Evolutionary conservation across 1,140 invertebrate genomes (phyloP).

Genomic region (Ylistrum balloti): DNA sequence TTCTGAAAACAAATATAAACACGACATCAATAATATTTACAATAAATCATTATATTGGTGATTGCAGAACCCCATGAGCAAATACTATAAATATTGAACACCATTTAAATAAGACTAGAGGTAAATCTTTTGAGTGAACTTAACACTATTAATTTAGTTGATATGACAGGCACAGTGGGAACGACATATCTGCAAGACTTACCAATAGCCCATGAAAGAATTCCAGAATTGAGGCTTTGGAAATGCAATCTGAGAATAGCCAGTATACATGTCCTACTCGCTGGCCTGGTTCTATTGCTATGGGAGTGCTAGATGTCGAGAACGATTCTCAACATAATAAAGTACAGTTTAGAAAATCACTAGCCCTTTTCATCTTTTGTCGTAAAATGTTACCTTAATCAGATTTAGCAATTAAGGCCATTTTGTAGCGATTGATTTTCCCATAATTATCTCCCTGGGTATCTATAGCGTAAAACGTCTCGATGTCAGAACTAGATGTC

Average conservation of each 20-base stretch:
- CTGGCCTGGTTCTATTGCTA: background rate
- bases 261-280: background rate
- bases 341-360: background rate
- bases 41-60: no score
- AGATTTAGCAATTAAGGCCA: slow-evolving; percentile 8
- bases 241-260: background rate
- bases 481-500: background rate
- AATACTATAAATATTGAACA: no score
- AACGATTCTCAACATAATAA: background rate
- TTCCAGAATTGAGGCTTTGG: background rate
- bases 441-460: background rate
- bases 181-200: background rate
- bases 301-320: background rate
- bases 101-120: no score
- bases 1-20: no score
- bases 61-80: no score
- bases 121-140: no score
- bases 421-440: slow-evolving; percentile 24
- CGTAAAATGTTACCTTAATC: slow-evolving; percentile 32
- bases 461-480: background rate
- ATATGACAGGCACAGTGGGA: background rate
- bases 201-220: no score
- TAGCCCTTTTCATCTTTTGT: background rate
- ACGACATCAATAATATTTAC: no score
- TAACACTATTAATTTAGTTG: no score